These are phyloP conservation scores for Psilopogon haemacephalus DNA, from an alignment of 2,113 vertebrate species.

Conservation along the genomic window DNA sequence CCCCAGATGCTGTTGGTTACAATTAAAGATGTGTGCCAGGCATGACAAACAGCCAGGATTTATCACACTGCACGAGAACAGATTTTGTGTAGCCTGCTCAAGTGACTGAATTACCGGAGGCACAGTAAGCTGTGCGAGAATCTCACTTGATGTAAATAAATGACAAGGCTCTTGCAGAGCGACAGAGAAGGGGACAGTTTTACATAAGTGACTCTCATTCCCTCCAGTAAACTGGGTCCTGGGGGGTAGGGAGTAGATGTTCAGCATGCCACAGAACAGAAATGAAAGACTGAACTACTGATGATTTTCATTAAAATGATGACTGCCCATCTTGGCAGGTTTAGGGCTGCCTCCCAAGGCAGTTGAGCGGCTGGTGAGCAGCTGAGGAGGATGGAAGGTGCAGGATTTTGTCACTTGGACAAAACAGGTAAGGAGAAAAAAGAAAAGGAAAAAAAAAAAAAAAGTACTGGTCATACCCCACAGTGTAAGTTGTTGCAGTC, in stretches of 20 bases:
- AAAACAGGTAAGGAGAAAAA: not conserved
- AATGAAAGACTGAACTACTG: not conserved
- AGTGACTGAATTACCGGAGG: not conserved
- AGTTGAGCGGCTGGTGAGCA: not conserved
- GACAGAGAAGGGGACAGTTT: not conserved
- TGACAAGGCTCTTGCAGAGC: not conserved
- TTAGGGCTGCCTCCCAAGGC: not conserved
- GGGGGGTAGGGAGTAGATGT: not conserved
- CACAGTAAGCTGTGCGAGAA: not conserved
- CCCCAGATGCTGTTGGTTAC: not conserved
- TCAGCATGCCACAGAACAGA: not conserved
- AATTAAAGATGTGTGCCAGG: not conserved
- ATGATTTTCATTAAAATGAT: not conserved
- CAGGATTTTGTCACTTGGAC: not conserved
- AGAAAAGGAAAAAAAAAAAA: too few species aligned
- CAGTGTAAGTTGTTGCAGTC: not conserved
- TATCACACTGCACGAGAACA: not conserved
- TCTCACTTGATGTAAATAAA: not conserved
- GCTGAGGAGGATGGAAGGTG: not conserved
- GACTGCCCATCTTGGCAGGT: not conserved
- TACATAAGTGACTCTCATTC: fast-evolving
- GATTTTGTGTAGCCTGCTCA: not conserved
- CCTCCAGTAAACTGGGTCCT: not conserved
- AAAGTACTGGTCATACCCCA: not conserved
- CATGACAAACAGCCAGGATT: not conserved